Base-by-base conservation (phyloP, 1,140 invertebrate genomes). In the Bombus pascuorum region DNA sequence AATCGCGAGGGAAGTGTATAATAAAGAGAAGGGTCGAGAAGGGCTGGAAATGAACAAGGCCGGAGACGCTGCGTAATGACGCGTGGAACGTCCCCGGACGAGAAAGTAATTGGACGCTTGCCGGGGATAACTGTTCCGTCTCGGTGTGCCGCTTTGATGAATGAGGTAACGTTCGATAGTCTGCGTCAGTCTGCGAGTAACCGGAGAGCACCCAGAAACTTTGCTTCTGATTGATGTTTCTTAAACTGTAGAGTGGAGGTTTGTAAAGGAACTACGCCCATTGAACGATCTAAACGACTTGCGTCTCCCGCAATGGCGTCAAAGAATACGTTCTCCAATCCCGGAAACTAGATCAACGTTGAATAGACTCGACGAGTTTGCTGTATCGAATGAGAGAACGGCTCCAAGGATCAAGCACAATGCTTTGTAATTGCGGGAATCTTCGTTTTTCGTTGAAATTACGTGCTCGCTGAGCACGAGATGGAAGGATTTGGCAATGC, bases 41-140 rank as follows among this genome's bases (percentile, higher is more conserved):
- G 39, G 32, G 72, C 8, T 53, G 74, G 53, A 70, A 81, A 82
- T 70, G 79, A 74, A 84, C 34, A 84, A 62, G 57, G 18, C 13
- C 22, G 39, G 62, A 81, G 85, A 42, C 68, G 79, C 73, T 68
- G 72, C 85, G 81, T 83, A 86, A 86, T 81, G 85, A 83, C 81
- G 84, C 73, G 78, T 81, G 78, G 39, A 85, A 80, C 70, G 57
- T 81, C 68, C 15, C 57, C 34, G 77, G 57, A 81, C 83, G 83
- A 34, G 83, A 73, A 81, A 85, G 70, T 85, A 85, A 85, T 85
- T 85, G 83, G 77, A 81, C 53, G 74, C 13, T 70, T 34, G 42
- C 37, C 32, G 59, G 39, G 42, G 76, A 39, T n/a, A 37, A 57
- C 53, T 42, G 25, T 44, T 15, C 32, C 32, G 70, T 39, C 32